These are phyloP conservation scores for Psix sp. DNA, from an alignment of 1,140 invertebrate genomes.

Conservation along the genomic window DNA sequence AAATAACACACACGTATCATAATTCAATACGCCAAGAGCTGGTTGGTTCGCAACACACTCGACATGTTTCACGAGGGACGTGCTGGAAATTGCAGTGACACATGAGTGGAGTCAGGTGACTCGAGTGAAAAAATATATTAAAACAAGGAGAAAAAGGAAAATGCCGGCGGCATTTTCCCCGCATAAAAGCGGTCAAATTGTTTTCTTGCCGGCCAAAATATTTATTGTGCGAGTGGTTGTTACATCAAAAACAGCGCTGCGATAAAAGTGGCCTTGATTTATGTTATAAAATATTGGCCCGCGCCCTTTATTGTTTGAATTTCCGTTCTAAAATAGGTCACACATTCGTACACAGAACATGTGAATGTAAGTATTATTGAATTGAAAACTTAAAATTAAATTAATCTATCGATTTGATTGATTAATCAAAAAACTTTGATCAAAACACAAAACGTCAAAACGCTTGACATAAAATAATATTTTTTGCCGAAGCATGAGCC, in stretches of 20 bases:
- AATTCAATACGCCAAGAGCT: constrained; percentile 52
- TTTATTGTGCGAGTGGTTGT: constrained; percentile 29
- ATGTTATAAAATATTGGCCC: constrained; percentile 24
- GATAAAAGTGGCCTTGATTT: constrained; percentile 37
- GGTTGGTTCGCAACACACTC: constrained; percentile 38
- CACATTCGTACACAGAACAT: no score
- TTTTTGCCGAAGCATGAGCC: no score
- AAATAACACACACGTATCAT: constrained; percentile 57
- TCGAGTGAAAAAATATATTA: constrained; percentile 31
- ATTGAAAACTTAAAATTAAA: no score
- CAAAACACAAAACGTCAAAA: no score
- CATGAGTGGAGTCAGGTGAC: constrained; percentile 52
- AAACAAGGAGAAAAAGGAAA: constrained; percentile 4
- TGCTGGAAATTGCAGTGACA: constrained; percentile 53
- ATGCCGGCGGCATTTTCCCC: constrained; percentile 7
- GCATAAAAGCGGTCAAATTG: constrained; percentile 25
- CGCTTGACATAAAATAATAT: no score
- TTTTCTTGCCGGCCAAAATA: constrained; percentile 42
- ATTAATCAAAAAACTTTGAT: no score
- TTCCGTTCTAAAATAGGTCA: no score
- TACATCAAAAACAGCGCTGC: constrained; percentile 31
- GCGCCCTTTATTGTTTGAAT: constrained; percentile 20
- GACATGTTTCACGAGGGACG: constrained; percentile 47
- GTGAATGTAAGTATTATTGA: no score
- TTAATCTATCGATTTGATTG: no score